Conservation (phyloP, 2,113 vertebrate genomes). For the Scatophagus argus region DNA sequence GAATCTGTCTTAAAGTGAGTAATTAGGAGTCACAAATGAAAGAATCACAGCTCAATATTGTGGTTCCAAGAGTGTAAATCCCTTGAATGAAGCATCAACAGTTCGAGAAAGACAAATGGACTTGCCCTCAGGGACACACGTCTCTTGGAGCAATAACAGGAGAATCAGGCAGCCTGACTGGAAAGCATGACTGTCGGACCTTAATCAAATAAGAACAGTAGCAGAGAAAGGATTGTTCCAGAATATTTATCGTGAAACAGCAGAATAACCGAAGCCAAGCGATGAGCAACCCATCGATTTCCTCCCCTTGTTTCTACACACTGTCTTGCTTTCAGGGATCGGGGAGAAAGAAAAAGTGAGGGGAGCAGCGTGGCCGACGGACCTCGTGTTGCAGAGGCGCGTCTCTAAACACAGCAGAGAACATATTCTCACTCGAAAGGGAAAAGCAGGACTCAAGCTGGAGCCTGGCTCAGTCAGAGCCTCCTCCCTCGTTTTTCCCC, state of each 20-base stretch:
- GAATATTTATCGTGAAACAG: slow-evolving; percentile 38
- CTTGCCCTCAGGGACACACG: slow-evolving; percentile 19
- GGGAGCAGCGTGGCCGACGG: background rate
- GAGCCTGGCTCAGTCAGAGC: slow-evolving; percentile 26
- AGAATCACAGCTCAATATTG: slow-evolving; percentile 17
- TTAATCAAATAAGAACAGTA: slow-evolving; percentile 43
- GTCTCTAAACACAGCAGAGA: slow-evolving; percentile 9
- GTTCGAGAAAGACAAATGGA: slow-evolving; percentile 39
- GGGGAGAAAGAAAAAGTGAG: background rate
- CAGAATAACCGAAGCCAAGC: slow-evolving; percentile 36
- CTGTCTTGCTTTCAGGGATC: background rate
- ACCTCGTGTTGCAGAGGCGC: slow-evolving; percentile 33
- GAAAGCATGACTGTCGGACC: slow-evolving; percentile 44
- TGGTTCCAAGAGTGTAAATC: slow-evolving; percentile 16
- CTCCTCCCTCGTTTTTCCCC: slow-evolving; percentile 47
- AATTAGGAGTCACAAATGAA: slow-evolving; percentile 26
- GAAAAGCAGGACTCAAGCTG: background rate
- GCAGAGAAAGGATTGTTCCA: slow-evolving; percentile 19
- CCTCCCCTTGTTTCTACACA: slow-evolving; percentile 3
- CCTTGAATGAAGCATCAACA: slow-evolving; percentile 37
- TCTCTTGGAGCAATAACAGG: slow-evolving; percentile 49
- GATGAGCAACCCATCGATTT: slow-evolving; percentile 38
- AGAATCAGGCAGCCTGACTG: slow-evolving; percentile 27
- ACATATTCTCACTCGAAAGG: slow-evolving; percentile 14
- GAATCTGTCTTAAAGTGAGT: slow-evolving; percentile 8